Evolutionary conservation across 2,888 invertebrate species (phyloP).

Genomic region (Rhyacophila evoluta): DNA sequence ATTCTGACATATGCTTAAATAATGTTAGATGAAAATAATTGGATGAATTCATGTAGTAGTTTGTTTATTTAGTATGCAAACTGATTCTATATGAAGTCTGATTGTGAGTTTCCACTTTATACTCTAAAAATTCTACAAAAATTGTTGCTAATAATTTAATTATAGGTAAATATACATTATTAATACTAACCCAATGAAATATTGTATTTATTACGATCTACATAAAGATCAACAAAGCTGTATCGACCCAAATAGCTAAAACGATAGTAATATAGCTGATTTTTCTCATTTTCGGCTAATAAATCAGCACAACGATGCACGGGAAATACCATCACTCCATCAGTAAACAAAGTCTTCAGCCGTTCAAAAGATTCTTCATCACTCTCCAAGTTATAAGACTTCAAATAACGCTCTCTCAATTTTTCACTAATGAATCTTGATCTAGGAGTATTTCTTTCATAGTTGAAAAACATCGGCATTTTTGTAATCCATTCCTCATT

Average conservation of each 20-base stretch:
- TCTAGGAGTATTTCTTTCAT: slow-evolving; percentile 69
- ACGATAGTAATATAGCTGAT: slow-evolving; percentile 73
- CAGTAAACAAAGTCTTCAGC: slow-evolving; percentile 71
- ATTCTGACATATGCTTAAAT: too few relatives aligned
- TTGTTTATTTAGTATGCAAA: too few relatives aligned
- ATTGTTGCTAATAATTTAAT: too few relatives aligned
- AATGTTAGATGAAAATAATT: too few relatives aligned
- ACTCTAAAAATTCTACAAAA: too few relatives aligned
- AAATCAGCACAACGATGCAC: slow-evolving; percentile 73
- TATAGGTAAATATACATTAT: too few relatives aligned
- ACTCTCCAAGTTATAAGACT: slow-evolving; percentile 60
- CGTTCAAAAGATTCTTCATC: slow-evolving; percentile 61
- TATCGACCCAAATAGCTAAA: slow-evolving; percentile 74
- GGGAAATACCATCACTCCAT: slow-evolving; percentile 71
- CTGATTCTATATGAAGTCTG: too few relatives aligned
- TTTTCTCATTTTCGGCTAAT: slow-evolving; percentile 68
- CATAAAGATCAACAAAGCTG: slow-evolving; percentile 69
- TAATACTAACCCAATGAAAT: slow-evolving; percentile 32
- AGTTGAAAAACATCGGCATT: slow-evolving; percentile 75
- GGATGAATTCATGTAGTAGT: too few relatives aligned
- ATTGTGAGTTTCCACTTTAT: too few relatives aligned
- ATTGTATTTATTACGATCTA: slow-evolving; percentile 59
- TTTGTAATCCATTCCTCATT: slow-evolving; percentile 72
- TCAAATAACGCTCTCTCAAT: slow-evolving; percentile 68
- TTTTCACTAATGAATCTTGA: slow-evolving; percentile 67